Evolutionary conservation across 1,140 invertebrate genomes (phyloP), one percentile per base, ranked within the genome.

Genomic region (Oreohelix idahoensis): DNA sequence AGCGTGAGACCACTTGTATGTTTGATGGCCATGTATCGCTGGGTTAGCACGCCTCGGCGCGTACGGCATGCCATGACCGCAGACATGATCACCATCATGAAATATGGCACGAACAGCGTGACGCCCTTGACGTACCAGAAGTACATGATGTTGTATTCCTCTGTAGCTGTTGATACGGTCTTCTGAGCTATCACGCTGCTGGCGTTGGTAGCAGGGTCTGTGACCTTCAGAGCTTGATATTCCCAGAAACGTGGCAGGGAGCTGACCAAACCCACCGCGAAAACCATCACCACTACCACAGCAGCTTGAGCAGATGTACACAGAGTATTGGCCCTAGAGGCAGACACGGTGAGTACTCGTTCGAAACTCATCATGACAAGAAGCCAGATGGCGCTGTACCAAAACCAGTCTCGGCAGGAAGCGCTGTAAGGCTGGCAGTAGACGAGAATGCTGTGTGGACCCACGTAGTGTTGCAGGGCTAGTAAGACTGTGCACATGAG

Each of bases 181-280:
- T 88, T 88, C 35, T 86, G 77, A 20, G 88, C 81, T 2, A 88
- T 74, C 29, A 87, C 80, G 29, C 85, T 79, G 51, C 87, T 89
- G 35, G 45, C 32, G 69, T 89, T 89, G 13, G 80, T 87, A 45
- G 80, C 42, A 49, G 53, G 79, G 79, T 89, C 83, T 23, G 84
- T 69, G 32, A 78, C 74, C 58, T 84, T 76, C 0, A 58, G 66
- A 15, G 88, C 81, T 38, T 88, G 83, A 81, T 90, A 91, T 71
- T 90, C 89, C 91, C 91, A 92, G 83, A 89, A 89, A n/a, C 88
- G 86, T 32, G 91, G 91, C 39, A 92, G 78, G 10, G 90, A 85
- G 84, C 90, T 91, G 73, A 91, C 87, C 49, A 90, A 79, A 13
- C 90, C 90, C 13, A 92, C 88, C 39, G 85, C 83, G 74, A 88